Percentiles rank a stretch among this genome's conserved stretches.
Evolutionary conservation across 2,797 vertebrate species (phyloP).

Genomic region (Petrocephalus schoutedeni): DNA sequence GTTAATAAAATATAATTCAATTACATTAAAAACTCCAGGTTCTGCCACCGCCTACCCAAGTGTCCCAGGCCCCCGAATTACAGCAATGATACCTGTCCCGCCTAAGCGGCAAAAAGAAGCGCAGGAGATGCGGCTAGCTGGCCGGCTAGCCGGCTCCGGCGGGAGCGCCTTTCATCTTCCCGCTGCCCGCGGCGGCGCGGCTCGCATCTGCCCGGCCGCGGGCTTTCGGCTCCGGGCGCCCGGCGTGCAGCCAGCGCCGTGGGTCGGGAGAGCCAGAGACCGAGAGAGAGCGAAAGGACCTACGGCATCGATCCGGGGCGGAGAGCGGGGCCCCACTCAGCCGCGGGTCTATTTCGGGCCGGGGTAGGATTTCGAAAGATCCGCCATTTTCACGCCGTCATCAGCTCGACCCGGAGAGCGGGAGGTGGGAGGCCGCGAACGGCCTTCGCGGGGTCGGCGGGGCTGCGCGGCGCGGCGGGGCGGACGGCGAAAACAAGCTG

Average conservation of each 20-base stretch:
- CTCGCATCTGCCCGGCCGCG: not conserved
- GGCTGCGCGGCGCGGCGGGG: not conserved
- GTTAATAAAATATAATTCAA: not conserved
- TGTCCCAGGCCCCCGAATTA: constrained; percentile 42
- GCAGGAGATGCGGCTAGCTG: constrained; percentile 23
- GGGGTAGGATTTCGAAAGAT: constrained; percentile 96
- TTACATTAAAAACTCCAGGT: not conserved
- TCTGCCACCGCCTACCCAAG: not conserved
- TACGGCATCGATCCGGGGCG: not conserved
- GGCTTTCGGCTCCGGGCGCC: not conserved
- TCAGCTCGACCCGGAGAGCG: constrained; percentile 54
- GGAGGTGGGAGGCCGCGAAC: constrained; percentile 13
- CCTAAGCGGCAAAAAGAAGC: constrained; percentile 36
- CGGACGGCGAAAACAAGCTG: not conserved
- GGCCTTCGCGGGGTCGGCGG: not conserved
- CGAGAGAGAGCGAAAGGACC: not conserved
- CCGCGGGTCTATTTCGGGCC: constrained; percentile 73
- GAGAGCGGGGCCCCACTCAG: not conserved
- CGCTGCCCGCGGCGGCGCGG: not conserved
- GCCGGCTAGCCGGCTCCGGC: constrained; percentile 9
- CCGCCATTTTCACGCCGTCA: constrained; percentile 97
- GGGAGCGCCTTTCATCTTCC: constrained; percentile 14
- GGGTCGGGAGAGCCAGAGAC: not conserved
- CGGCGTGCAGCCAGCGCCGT: not conserved
- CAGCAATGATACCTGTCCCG: constrained; percentile 47